Percentiles rank a stretch among this genome's conserved stretches.
Conservation (phyloP, 2,797 vertebrate species). For the Xiphophorus birchmanni region DNA sequence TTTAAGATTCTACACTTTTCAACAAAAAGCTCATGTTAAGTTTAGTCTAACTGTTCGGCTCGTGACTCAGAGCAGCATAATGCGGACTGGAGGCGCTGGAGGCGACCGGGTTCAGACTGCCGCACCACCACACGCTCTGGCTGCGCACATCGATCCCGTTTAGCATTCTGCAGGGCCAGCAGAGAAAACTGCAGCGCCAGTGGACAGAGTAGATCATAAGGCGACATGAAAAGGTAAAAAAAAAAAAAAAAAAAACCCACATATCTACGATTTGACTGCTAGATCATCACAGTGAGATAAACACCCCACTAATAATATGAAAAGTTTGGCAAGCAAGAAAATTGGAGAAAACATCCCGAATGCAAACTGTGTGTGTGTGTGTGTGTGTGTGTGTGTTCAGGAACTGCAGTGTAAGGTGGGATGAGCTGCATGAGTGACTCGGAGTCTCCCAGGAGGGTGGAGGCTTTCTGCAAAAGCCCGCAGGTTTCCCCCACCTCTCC, state of each 20-base stretch:
- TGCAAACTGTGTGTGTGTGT: neutral
- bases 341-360: neutral
- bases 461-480: conserved; percentile 75
- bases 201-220: conserved; percentile 19
- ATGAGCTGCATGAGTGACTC: conserved; percentile 67
- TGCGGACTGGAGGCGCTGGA: conserved; percentile 61
- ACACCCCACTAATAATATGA: neutral
- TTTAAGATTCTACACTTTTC: neutral
- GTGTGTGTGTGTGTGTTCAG: conserved; percentile 24
- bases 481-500: conserved; percentile 59
- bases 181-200: conserved; percentile 64
- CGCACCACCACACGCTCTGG: conserved; percentile 51
- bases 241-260: neutral
- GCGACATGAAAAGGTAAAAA: conserved; percentile 33
- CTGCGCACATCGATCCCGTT: conserved; percentile 59
- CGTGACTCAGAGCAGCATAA: conserved; percentile 37
- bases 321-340: neutral
- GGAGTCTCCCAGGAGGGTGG: conserved; percentile 64
- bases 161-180: conserved; percentile 67
- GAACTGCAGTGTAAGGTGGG: conserved; percentile 22
- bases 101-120: conserved; percentile 60
- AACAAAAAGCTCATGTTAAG: neutral
- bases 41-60: too few relatives aligned
- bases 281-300: neutral
- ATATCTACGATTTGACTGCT: neutral